These are phyloP conservation scores for Beroe ovata DNA, from an alignment of 37 sponge, comb jelly and placozoan genomes.

Conservation along the genomic window DNA sequence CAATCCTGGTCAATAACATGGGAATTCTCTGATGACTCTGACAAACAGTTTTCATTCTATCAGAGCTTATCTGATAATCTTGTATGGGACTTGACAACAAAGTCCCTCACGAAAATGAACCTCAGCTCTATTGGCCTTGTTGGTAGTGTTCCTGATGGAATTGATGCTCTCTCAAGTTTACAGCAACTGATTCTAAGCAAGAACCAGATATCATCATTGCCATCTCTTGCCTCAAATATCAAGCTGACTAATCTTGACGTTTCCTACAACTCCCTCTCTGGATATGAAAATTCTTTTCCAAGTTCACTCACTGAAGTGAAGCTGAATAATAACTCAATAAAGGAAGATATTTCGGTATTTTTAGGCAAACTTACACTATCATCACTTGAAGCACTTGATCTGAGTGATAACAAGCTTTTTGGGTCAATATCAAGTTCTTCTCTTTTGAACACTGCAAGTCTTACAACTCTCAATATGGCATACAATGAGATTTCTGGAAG, in stretches of 20 bases:
- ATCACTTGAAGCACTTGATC: not conserved
- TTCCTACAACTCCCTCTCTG: not conserved
- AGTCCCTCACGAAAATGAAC: not conserved
- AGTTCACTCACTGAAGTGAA: not conserved
- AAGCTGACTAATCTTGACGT: not conserved
- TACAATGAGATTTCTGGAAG: constrained; percentile 8
- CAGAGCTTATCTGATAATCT: not conserved
- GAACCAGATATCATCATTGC: not conserved
- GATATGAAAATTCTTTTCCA: not conserved
- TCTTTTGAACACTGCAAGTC: not conserved
- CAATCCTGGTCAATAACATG: not conserved
- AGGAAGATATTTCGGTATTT: not conserved
- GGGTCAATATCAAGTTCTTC: not conserved
- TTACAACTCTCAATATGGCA: not conserved
- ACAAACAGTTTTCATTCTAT: not conserved
- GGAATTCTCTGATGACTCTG: not conserved
- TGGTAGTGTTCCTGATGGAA: constrained; percentile 19
- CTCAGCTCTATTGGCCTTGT: not conserved
- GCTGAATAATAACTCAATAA: constrained; percentile 15
- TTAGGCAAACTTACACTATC: not conserved
- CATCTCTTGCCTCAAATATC: not conserved
- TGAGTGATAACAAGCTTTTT: not conserved
- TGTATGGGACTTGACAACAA: not conserved
- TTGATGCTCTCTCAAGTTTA: not conserved
- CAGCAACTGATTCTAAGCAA: not conserved